Conservation (phyloP, 2,888 invertebrate species). For the Tyria jacobaeae region DNA sequence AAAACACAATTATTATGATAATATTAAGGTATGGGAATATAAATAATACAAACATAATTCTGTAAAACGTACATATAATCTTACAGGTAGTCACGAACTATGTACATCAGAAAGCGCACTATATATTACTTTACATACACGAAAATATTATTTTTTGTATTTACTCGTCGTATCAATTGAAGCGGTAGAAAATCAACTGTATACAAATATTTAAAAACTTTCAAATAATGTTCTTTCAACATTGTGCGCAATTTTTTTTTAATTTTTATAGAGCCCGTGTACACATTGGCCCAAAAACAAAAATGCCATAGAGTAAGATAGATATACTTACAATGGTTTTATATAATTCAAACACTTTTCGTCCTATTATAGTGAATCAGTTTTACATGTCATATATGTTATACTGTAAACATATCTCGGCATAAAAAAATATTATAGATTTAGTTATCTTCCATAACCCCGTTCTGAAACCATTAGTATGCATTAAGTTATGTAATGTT, state of each 20-base stretch:
- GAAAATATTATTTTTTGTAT: conserved; percentile 70
- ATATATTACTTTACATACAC: conserved; percentile 72
- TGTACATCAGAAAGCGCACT: conserved; percentile 82
- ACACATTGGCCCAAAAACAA: not conserved
- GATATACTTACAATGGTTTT: not conserved
- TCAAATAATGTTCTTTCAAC: not conserved
- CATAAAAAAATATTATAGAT: too few species aligned
- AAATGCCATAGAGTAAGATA: not conserved
- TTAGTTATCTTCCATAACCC: too few species aligned
- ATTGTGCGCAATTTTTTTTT: conserved; percentile 27
- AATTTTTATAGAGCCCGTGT: not conserved
- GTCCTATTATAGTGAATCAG: not conserved
- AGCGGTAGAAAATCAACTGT: conserved; percentile 17
- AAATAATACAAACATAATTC: conserved; percentile 59
- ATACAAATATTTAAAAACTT: conserved; percentile 13
- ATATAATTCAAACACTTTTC: not conserved
- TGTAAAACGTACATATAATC: conserved; percentile 86
- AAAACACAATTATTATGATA: too few species aligned
- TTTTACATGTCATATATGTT: too few species aligned
- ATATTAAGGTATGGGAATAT: too few species aligned
- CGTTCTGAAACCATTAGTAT: too few species aligned
- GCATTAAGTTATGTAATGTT: too few species aligned
- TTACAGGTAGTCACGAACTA: conserved; percentile 81
- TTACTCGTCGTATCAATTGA: conserved; percentile 22
- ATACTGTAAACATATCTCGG: too few species aligned